Evolutionary conservation across 1,140 invertebrate species (phyloP), one percentile per base, ranked within the genome.

Genomic region (Papilio aristodemus): DNA sequence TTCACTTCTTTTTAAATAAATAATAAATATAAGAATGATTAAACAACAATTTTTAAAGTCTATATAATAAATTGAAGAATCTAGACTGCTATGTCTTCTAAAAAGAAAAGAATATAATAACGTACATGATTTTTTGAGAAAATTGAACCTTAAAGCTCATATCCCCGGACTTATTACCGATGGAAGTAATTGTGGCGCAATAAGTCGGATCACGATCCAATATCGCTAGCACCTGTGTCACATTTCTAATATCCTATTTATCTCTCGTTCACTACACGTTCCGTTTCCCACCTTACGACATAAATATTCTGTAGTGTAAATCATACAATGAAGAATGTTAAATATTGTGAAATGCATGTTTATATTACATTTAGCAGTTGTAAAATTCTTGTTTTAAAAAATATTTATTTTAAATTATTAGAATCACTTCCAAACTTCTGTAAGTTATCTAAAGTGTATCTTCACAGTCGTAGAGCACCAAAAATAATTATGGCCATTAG

Each of bases 131-230:
- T 54, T 11, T 2, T 54, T 54, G 46, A 54, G 46, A 54, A 17
- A 19, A 17, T 54, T 22, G 17, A 54, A 25, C 19, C 46, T 25
- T 54, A 54, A 50, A 54, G 22, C 19, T 0, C 22, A 54, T 25
- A 25, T 54, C 19, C 9, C 46, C 46, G n/a, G 22, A 17, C 38
- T 13, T 11, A 39, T 19, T 46, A 17, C 8, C 17, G 8, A 19
- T 46, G 17, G 0, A 46, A 46, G 17, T 2, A 1, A 46, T 19
- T 46, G 46, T 25, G 19, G 19, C 9, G 46, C 46, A 54, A 19
- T 54, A 54, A 54, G 19, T 54, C 46, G 46, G 17, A 54, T 54
- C 4, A 54, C 46, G 46, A 54, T 54, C 46, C 46, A 54, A 54
- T 54, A 54, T 54, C 9, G 46, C 19, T 0, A 22, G 13, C 9